Evolutionary conservation across 1,140 invertebrate genomes (phyloP), one percentile per base, ranked within the genome.

Genomic region (Diploscapter pachys): DNA sequence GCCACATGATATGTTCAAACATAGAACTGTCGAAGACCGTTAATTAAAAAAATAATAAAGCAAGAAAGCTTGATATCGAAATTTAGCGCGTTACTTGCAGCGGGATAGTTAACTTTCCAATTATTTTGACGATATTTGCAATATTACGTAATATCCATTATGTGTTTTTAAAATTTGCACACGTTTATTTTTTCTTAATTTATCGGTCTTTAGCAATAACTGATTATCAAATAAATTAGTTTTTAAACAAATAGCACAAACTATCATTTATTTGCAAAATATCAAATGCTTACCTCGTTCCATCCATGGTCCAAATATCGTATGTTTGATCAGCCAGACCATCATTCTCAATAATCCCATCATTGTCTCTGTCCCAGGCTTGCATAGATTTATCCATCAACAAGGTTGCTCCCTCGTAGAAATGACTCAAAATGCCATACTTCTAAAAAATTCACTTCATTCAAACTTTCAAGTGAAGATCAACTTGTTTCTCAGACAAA

Each of bases 301-400:
- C 94, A 31, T 89, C 89, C 92, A 95, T 94, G 9, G 91, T 89
- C 94, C 94, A 96, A 3, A 91, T 90, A 87, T 96, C 94, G 87
- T 92, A 96, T 1, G 94, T 96, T 86, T 96, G 93, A 88, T 96
- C 94, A 2, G 93, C 92, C 83, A 89, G 90, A 54, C 93, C 93
- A 31, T 89, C 89, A 88, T 96, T 96, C 85, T 96, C 93, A 81
- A 96, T 95, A 48, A 96, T 87, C 2, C 93, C 93, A 13, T 95
- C 93, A 54, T 89, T 89, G 86, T 96, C 93, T 48, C 81, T 86
- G 86, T 96, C 94, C 89, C 91, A 95, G 56, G 86, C 83, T 57
- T 13, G 13, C 3, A 53, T 4, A 51, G 89, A 80, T 4, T 89
- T 89, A 63, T 55, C 64, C 4, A 71, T 64, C 31, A 51, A 31